Conservation (phyloP, 2,888 invertebrate genomes). For the Marronus borbonicus region DNA sequence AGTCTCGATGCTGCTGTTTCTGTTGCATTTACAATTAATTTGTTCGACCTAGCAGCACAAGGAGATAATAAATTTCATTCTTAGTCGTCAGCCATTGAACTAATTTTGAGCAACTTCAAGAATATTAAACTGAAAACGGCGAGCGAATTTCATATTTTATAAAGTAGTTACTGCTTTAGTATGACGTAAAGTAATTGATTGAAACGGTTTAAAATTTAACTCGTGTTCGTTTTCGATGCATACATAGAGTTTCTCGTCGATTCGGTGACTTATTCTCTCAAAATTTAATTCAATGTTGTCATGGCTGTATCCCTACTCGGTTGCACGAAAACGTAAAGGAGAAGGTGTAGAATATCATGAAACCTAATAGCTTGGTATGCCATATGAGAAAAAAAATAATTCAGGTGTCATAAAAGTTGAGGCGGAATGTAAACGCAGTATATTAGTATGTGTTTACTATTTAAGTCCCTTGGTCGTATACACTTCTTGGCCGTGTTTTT, state of each 20-base stretch:
- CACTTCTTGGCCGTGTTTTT: background rate
- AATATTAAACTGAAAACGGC: too few relatives aligned
- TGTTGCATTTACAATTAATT: conserved; percentile 23
- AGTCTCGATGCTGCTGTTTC: background rate
- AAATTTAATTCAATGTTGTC: too few relatives aligned
- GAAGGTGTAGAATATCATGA: conserved; percentile 32
- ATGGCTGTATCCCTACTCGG: too few relatives aligned
- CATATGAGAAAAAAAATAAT: conserved; percentile 37
- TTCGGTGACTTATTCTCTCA: background rate
- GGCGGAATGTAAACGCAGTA: conserved; percentile 26
- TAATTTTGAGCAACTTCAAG: too few relatives aligned
- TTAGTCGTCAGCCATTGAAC: background rate
- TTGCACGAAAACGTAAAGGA: background rate
- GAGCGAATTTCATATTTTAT: too few relatives aligned
- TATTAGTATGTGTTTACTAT: conserved; percentile 44
- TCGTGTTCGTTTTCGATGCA: too few relatives aligned
- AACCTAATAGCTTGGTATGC: conserved; percentile 27
- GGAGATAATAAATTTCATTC: conserved; percentile 5
- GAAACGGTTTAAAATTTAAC: too few relatives aligned
- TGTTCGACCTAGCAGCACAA: conserved; percentile 8
- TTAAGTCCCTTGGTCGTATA: conserved; percentile 31
- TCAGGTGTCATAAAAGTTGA: conserved; percentile 40
- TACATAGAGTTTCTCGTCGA: too few relatives aligned
- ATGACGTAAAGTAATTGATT: too few relatives aligned
- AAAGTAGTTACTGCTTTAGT: too few relatives aligned